Base-by-base conservation (phyloP, 1,140 invertebrate genomes). In the Diabrotica virgifera region DNA sequence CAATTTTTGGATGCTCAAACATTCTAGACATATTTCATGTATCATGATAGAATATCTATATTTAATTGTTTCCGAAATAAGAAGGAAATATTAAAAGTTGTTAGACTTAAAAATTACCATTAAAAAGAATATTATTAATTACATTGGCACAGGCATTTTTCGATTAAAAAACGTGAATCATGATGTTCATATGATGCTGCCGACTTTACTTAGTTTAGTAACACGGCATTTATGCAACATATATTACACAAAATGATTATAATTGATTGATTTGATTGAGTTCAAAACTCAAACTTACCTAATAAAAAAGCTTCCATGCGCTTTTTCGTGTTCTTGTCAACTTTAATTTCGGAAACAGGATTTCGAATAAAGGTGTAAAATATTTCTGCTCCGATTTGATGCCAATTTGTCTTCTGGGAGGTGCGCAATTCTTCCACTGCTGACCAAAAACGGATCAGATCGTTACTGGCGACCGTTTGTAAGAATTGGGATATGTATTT, bases 361-460 rank as follows among this genome's bases (percentile, higher is more conserved):
- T 89, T 89, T 64, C 88, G 83, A 64, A 95, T 90, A 72, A 92
- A 95, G 10, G 91, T 93, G 72, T 95, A 93, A 80, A 93, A 95
- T 69, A 95, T 93, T 76, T 95, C 92, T 37, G 90, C 90, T 10
- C 90, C 94, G n/a, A 95, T 78, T 69, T 95, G 91, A 80, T 95
- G 92, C 84, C 90, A 92, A 62, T 86, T 85, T 60, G 86, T 88
- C 71, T 87, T 83, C 61, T 86, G 87, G 11, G 90, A 85, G 56
- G 85, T 82, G 65, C 89, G 85, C 61, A 96, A 80, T 79, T 94
- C 92, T 74, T 96, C 92, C 0, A 95, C 92, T n/a, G 90, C 90
- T 70, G 85, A 85, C 88, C 93, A 96, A 76, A 92, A 96, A 0
- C 92, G 87, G 6, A 94, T 85, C 36, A 95, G 79, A 36, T 89